A percentile compares a stretch with the other conserved stretches of the same genome.
These are phyloP conservation scores for Tethya wilhelma DNA, from an alignment of 37 sponge, comb jelly and placozoan genomes.

Conservation along the genomic window DNA sequence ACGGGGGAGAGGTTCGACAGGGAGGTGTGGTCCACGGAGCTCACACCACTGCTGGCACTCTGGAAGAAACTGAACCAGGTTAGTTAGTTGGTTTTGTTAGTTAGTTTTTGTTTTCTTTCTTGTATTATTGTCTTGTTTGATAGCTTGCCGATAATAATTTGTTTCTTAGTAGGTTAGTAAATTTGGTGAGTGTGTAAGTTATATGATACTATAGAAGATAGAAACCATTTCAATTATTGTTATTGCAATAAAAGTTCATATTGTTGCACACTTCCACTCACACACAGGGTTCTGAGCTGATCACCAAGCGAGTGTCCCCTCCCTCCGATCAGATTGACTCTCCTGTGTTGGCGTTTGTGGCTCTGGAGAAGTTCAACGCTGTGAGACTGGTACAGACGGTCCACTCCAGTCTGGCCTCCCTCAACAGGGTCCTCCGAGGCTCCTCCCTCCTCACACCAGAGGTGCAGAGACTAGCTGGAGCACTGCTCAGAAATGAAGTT, in stretches of 20 bases:
- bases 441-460: conserved; percentile 74
- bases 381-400: conserved; percentile 70
- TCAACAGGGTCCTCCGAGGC: conserved; percentile 88
- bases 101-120: background rate
- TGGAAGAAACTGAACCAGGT: conserved; percentile 99
- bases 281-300: conserved; percentile 79
- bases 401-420: conserved; percentile 71
- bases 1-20: conserved; percentile 79
- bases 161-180: too few species aligned
- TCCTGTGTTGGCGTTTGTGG: conserved; percentile 77
- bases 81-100: background rate
- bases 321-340: conserved; percentile 61
- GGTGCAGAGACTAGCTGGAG: conserved; percentile 67
- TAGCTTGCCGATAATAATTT: too few species aligned
- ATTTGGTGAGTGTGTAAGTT: too few species aligned
- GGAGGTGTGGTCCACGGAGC: conserved; percentile 80
- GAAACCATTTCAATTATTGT: too few species aligned
- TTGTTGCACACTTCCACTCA: background rate
- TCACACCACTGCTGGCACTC: conserved; percentile 77
- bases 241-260: too few species aligned
- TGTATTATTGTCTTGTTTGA: too few species aligned
- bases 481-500: conserved; percentile 85
- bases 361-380: conserved; percentile 82
- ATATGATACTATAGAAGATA: too few species aligned
- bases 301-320: conserved; percentile 51